These are phyloP conservation scores for Pantherophis alleghaniensis DNA, from an alignment of 2,797 vertebrate genomes.

Conservation along the genomic window DNA sequence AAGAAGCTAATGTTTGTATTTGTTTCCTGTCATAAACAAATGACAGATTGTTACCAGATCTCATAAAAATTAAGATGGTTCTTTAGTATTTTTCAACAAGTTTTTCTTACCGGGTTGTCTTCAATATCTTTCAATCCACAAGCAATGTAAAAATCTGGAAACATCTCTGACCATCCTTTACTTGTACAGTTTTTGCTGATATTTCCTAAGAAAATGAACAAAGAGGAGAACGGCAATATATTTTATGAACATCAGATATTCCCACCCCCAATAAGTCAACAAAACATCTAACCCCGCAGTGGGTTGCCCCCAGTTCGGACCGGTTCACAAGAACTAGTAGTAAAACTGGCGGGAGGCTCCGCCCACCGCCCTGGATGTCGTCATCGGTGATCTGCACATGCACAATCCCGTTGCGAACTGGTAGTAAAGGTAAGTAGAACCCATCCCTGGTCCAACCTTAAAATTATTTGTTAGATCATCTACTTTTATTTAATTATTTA, in stretches of 20 bases:
- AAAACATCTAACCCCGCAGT: background rate
- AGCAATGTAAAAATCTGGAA: slow-evolving; percentile 80
- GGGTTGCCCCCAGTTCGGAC: too few species aligned
- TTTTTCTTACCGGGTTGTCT: slow-evolving; percentile 76
- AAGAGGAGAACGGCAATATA: background rate
- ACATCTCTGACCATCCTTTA: slow-evolving; percentile 83
- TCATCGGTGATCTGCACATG: too few species aligned
- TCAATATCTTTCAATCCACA: slow-evolving; percentile 75
- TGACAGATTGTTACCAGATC: background rate
- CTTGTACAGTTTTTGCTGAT: slow-evolving; percentile 89
- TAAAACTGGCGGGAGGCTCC: too few species aligned
- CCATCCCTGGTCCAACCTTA: background rate
- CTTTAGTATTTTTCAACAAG: background rate
- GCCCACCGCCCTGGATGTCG: too few species aligned
- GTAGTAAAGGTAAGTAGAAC: too few species aligned
- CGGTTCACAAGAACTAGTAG: too few species aligned
- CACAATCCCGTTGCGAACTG: too few species aligned
- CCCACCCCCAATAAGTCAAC: background rate
- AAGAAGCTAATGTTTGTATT: background rate
- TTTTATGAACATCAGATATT: slow-evolving; percentile 1
- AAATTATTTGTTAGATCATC: background rate
- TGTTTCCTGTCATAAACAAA: background rate
- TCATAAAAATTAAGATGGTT: background rate
- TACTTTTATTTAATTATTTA: background rate
- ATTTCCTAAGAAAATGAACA: slow-evolving; percentile 76